Evolutionary conservation across 2,797 vertebrate species (phyloP).

Genomic region (Cetoscarus ocellatus): DNA sequence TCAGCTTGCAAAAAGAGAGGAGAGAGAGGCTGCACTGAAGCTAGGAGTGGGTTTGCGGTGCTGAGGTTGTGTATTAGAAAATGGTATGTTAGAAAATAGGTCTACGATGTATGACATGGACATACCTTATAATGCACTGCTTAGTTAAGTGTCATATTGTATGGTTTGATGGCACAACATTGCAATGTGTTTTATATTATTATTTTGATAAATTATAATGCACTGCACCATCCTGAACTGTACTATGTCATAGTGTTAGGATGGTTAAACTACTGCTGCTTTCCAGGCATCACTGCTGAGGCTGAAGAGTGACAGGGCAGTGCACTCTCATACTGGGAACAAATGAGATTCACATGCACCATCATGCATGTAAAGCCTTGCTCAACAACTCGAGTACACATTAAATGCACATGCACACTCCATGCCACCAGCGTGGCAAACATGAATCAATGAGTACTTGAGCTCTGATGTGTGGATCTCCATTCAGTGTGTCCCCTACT

Average conservation of each 20-base stretch:
- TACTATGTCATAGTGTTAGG: constrained; percentile 28
- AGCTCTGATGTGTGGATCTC: constrained; percentile 8
- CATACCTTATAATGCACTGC: no score
- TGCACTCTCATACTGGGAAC: constrained; percentile 43
- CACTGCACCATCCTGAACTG: no score
- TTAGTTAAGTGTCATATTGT: no score
- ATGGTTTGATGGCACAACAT: no score
- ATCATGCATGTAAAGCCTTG: constrained; percentile 8
- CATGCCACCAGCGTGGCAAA: constrained; percentile 19
- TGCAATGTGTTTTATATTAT: no score
- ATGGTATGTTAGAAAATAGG: no score
- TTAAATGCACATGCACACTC: constrained; percentile 13
- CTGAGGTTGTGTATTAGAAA: no score
- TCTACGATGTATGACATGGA: no score
- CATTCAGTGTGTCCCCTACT: constrained; percentile 5
- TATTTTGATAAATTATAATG: no score
- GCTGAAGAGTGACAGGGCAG: constrained; percentile 35
- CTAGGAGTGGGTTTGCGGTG: no score
- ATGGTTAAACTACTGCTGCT: constrained; percentile 58
- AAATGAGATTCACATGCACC: constrained; percentile 21
- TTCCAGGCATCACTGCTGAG: constrained; percentile 59
- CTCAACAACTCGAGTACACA: constrained; percentile 16
- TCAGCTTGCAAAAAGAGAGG: no score
- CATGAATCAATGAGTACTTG: constrained; percentile 27
- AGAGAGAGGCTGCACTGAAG: no score